These are phyloP conservation scores for Cinclus cinclus DNA, from an alignment of 2,113 vertebrate genomes.

Conservation along the genomic window DNA sequence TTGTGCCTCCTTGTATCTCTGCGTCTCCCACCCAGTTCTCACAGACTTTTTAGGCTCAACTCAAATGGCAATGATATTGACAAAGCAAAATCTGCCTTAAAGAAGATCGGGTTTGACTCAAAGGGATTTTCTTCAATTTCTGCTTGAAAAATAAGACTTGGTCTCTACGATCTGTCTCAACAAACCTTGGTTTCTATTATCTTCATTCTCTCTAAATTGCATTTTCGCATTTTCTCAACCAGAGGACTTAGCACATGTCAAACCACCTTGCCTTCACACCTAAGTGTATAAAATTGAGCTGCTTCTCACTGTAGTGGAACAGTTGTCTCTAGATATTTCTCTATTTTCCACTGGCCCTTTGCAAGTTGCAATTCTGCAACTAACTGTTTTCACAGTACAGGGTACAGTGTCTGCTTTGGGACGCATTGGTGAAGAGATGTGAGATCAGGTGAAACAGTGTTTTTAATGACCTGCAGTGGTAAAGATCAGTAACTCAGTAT, in stretches of 20 bases:
- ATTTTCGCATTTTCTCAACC: not conserved
- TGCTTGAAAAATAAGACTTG: not conserved
- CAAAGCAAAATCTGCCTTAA: not conserved
- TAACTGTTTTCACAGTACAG: not conserved
- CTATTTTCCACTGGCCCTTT: not conserved
- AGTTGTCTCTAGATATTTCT: not conserved
- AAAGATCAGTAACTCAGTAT: not conserved
- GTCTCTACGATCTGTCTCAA: not conserved
- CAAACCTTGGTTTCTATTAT: not conserved
- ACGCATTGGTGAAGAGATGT: not conserved
- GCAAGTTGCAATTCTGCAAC: not conserved
- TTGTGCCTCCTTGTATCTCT: not conserved
- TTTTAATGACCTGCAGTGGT: not conserved
- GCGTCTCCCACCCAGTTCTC: not conserved
- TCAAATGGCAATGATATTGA: not conserved
- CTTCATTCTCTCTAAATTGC: not conserved
- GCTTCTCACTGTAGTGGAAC: not conserved
- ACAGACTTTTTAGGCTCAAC: not conserved
- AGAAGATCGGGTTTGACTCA: not conserved
- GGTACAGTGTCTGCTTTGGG: not conserved
- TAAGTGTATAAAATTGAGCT: not conserved
- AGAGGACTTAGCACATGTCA: not conserved
- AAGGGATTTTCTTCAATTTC: not conserved
- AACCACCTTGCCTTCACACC: not conserved
- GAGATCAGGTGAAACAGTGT: not conserved